Base-by-base conservation (phyloP, 2,888 invertebrate genomes). In the Podotricha telesiphe region DNA sequence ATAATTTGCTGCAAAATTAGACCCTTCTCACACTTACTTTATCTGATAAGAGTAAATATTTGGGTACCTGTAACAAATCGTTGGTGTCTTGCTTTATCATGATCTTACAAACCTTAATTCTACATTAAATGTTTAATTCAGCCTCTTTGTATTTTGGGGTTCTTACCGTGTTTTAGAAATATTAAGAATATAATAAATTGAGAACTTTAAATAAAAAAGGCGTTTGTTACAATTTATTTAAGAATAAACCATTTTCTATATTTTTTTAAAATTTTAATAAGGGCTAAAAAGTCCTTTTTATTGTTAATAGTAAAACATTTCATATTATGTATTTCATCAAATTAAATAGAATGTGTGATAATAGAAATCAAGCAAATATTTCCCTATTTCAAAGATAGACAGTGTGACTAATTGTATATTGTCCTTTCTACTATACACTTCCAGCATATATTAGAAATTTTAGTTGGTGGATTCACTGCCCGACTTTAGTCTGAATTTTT, bases 1-100 rank as follows among this genome's bases (percentile, higher is more conserved):
- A 55, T 56, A 65, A 71, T 62, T 53, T 61, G 61, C 34, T 67
- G n/a, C 59, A 51, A 53, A 51, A 61, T 59, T 58, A 61, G 62
- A 62, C 50, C 51, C 42, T 59, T 8, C 20, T 61, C 45, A 51
- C 48, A 66, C 51, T 47, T 53, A 19, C 5, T 67, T 67, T 53
- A 53, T 42, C 55, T 65, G 55, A 65, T 58, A n/a, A 58, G n/a
- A 37, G 34, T 45, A 20, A 47, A 56, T 55, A 62, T 48, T 48
- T 48, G 28, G 55, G 28, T 59, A 59, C 28, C 59, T 58, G 42
- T 22, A 59, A 22, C 11, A 55, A 55, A 34, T 55, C 55, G 34
- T 55, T 55, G n/a, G 34, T 37, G 34, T 55, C 34, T 17, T 55
- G 34, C 34, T 34, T 55, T 34, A 55, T 34, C 53, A 55, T 34